Base-by-base conservation (phyloP, 2,113 vertebrate species). In the Herpetotheres cachinnans region DNA sequence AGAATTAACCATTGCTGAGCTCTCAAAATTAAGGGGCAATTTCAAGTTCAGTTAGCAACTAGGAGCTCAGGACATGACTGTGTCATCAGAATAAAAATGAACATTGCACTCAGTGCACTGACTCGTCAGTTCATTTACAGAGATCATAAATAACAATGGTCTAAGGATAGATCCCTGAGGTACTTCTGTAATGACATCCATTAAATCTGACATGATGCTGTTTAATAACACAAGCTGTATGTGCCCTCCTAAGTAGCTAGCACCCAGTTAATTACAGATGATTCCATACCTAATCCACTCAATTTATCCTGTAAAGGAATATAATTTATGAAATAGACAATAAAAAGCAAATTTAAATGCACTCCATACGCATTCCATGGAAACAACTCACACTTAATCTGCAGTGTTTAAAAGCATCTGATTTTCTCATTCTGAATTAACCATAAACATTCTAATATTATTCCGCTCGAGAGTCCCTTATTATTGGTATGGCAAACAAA, bases 141-240 rank as follows among this genome's bases (percentile, higher is more conserved):
- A 97, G 89, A 97, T 86, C 96, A 95, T 98, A 98, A 98, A 98
- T 97, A 98, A 98, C 97, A 98, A 93, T 91, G 93, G 97, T 89
- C 96, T 92, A 95, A 95, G 81, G 87, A 97, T 20, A 89, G 94
- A 97, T 98, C 98, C 97, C 98, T 30, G 71, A 98, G 97, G 97
- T 98, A 95, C 82, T 94, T 90, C 95, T 80, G 86, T 98, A 98
- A 98, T 97, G 98, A 98, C 97, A 98, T 97, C 97, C 96, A 98
- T 98, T 98, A 98, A 98, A 98, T 96, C 97, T 97, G 98, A 98
- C 97, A 98, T 89, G 97, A 97, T 96, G 97, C 95, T 97, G 86
- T 97, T 98, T 98, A 98, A 97, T 97, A 98, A 98, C 97, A 96
- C 97, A 92, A 97, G 97, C 96, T 95, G 93, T 97, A 91, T 97